Evolutionary conservation across 2,888 invertebrate genomes (phyloP), one percentile per base, ranked within the genome.

Genomic region (Eilema depressum): DNA sequence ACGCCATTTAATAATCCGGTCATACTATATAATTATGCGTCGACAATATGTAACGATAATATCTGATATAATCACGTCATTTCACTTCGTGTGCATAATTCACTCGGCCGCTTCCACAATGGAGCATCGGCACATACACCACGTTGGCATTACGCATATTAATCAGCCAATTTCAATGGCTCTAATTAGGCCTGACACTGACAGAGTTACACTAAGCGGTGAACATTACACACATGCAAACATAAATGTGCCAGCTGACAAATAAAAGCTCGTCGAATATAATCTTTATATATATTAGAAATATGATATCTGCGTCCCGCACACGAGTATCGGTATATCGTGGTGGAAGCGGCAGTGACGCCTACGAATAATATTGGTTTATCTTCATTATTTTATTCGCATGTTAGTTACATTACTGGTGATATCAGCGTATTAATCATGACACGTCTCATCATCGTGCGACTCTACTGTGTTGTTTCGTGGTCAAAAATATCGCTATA

Each of bases 141-240:
- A 82, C 82, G 82, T 75, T 82, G 81, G 85, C 93, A 93, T 92
- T 92, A 90, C 91, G 93, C 91, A 91, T 92, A 93, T 91, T 93
- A 93, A 93, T 93, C 93, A 92, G 92, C 88, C 91, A 91, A 91
- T 91, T 91, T 92, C 91, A 93, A 93, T 92, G 89, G 91, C 88
- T 86, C 90, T 94, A 94, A 94, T 94, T 94, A 94, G 90, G 90
- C 91, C 92, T 94, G 94, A 92, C 92, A 91, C 90, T 93, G 93
- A 92, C 93, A 91, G 92, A 91, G 81, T 92, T 89, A 92, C 91
- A 89, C 91, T 91, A 91, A 92, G 89, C 91, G 89, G 78, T 80
- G 86, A 86, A 85, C 82, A 86, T 88, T 83, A 86, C 83, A 85
- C 73, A 85, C 72, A 79, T 68, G 74, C 83, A 78, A 82, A 77